Evolutionary conservation across 2,888 invertebrate genomes (phyloP).

Genomic region (Epirrita christyi): DNA sequence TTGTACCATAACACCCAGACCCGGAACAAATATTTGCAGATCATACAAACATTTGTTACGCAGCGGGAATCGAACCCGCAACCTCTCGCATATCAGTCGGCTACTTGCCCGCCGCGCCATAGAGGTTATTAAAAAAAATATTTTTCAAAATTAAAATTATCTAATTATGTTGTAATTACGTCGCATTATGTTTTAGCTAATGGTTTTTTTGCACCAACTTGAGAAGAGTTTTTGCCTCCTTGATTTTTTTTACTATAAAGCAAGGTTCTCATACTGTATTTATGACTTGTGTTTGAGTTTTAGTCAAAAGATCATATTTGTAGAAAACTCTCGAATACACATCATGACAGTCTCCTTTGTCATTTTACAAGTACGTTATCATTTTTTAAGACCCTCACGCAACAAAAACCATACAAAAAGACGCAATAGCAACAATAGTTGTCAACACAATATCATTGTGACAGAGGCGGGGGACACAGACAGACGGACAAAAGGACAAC

Average conservation of each 20-base stretch:
- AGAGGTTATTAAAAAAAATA: no score
- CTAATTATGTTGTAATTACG: no score
- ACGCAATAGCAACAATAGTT: conserved; percentile 58
- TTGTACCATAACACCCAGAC: no score
- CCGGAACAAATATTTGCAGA: no score
- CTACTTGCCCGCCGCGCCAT: no score
- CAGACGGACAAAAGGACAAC: conserved; percentile 61
- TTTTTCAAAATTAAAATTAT: no score
- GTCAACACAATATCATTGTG: conserved; percentile 65
- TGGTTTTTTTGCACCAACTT: conserved; percentile 19
- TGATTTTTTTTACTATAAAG: no score
- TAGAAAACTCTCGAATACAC: conserved; percentile 2
- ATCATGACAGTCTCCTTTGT: background rate
- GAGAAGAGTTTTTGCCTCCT: conserved; percentile 7
- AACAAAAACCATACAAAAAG: conserved; percentile 28
- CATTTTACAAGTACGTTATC: conserved; percentile 1
- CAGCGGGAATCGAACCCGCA: no score
- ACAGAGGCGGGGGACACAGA: conserved; percentile 49
- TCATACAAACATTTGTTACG: no score
- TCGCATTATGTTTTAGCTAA: conserved; percentile 27
- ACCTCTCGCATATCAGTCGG: no score
- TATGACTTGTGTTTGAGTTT: no score
- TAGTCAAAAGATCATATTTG: conserved; percentile 9
- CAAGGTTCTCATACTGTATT: no score
- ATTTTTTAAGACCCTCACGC: background rate